phyloP scores from a whole-genome alignment of 2,888 invertebrate species.

The Myopa tessellatipennis region DNA sequence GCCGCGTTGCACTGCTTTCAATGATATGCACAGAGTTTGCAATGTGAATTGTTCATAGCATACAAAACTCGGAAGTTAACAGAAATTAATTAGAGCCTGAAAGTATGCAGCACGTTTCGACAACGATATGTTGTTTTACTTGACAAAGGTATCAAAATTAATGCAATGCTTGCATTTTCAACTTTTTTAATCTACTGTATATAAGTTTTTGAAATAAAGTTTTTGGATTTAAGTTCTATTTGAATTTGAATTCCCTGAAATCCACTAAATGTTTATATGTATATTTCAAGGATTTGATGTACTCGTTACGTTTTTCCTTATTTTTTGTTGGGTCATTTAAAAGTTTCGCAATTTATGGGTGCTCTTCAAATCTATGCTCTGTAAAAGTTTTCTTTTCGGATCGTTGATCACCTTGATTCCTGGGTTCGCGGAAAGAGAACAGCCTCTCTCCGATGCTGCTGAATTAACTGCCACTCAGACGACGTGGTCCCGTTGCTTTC shows the following conservation, averaged over 20 bases:
- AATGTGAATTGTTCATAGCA: too few relatives aligned
- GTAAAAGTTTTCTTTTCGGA: too few relatives aligned
- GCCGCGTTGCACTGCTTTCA: not conserved
- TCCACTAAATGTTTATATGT: not conserved
- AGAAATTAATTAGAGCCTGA: not conserved
- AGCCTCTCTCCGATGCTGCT: too few relatives aligned
- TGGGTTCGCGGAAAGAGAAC: too few relatives aligned
- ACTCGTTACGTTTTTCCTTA: not conserved
- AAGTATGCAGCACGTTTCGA: not conserved
- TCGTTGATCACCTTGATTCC: too few relatives aligned
- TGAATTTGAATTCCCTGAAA: not conserved
- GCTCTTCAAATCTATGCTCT: too few relatives aligned
- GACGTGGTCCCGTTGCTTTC: not conserved
- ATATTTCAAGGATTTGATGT: too few relatives aligned
- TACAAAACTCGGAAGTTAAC: not conserved
- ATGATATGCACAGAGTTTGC: not conserved
- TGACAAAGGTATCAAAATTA: too few relatives aligned
- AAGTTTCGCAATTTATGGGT: too few relatives aligned
- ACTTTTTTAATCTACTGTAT: too few relatives aligned
- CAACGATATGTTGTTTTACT: not conserved
- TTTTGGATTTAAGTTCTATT: not conserved
- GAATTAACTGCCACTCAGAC: not conserved
- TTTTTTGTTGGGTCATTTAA: not conserved
- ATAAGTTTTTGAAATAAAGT: too few relatives aligned
- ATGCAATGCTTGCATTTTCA: too few relatives aligned